Evolutionary conservation across 1,140 invertebrate genomes (phyloP), one percentile per base, ranked within the genome.

Genomic region (Brachionus plicatilis): DNA sequence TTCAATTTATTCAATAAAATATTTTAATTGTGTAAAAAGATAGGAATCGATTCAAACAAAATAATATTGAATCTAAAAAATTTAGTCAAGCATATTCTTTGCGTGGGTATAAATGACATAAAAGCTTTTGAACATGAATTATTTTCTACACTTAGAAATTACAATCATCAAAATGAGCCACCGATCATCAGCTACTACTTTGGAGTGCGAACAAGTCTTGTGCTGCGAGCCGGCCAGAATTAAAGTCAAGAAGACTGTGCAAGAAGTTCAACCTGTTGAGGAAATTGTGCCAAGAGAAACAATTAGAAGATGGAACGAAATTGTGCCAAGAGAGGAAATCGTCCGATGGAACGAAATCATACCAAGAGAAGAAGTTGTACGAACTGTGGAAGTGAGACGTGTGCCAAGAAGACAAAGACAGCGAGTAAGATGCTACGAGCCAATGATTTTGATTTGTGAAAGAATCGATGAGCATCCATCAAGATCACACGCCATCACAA

Each of bases 391-490:
- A 72, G 37, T 72, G 12, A 72, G 37, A 72, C 33, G 37, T 37
- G 37, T 43, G 17, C 68, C 33, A 41, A 37, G 37, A 41, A 72
- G 41, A 72, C 14, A 17, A 72, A 41, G 37, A 72, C 14, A 17
- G 24, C 14, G 37, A 72, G 41, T 72, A 11, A 72, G 68, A 72
- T 72, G 68, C 37, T 41, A 41, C n/a, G 68, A 72, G n/a, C 68
- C 68, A 72, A 72, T 72, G 68, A 41, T 72, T 6, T 20, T 72
- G 37, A 43, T 72, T 72, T 72, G 68, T 72, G 68, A 72, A 72
- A 45, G 68, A 72, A 72, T 72, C 17, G 68, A 72, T 41, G 68
- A 72, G 14, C 33, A 20, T 20, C 11, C 33, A 43, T 72, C 68
- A 72, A 41, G 37, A 41, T 72, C 37, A 11, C 29, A 41, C 11